Evolutionary conservation across 2,797 vertebrate species (phyloP).

Genomic region (Pipistrellus pipistrellus): DNA sequence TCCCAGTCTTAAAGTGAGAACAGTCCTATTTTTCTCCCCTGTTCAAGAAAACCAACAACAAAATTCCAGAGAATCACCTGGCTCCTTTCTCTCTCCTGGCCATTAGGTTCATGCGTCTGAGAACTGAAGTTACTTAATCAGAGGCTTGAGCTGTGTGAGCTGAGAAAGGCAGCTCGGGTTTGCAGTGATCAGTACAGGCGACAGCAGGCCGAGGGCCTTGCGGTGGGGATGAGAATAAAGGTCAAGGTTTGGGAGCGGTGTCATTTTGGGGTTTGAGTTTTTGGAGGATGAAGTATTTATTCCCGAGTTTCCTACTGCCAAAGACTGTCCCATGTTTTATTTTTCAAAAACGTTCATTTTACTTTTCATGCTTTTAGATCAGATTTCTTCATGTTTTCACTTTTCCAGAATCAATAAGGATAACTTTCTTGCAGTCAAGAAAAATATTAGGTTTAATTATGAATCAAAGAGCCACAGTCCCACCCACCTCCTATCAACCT

Average conservation of each 20-base stretch:
- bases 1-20: neutral
- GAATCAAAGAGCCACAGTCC: conserved; percentile 33
- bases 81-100: neutral
- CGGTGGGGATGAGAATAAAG: neutral
- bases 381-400: conserved; percentile 34
- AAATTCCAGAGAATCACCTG: neutral
- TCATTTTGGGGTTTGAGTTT: neutral
- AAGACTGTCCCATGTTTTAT: neutral
- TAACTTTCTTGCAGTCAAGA: conserved; percentile 55
- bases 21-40: too few relatives aligned
- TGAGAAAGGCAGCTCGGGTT: neutral
- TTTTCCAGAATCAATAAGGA: conserved; percentile 49
- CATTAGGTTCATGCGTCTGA: neutral
- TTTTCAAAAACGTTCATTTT: neutral
- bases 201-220: neutral
- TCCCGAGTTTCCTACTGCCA: neutral
- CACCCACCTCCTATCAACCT: conserved; percentile 15
- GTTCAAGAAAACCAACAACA: neutral
- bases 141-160: neutral
- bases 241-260: neutral
- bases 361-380: neutral
- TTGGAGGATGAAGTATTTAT: neutral
- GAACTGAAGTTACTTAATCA: neutral
- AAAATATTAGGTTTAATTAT: conserved; percentile 50
- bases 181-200: neutral